These are phyloP conservation scores for Brenthis daphne DNA, from an alignment of 2,888 invertebrate genomes.

Conservation along the genomic window DNA sequence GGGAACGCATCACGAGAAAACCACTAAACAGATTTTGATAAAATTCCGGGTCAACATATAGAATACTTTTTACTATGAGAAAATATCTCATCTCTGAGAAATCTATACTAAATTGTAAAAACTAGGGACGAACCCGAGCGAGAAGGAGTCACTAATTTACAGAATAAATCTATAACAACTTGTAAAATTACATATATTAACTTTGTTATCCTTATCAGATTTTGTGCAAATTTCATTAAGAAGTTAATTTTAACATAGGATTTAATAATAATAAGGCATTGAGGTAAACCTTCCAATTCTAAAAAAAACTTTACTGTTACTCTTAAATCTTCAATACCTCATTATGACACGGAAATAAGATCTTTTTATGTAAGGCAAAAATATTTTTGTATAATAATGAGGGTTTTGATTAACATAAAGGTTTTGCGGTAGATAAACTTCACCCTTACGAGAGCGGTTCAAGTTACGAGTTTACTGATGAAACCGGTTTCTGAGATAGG, in stretches of 20 bases:
- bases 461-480: neutral
- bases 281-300: neutral
- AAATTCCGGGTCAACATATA: too few species aligned
- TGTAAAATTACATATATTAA: slow-evolving; percentile 10
- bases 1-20: too few species aligned
- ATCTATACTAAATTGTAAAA: too few species aligned
- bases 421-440: slow-evolving; percentile 8
- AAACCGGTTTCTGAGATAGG: too few species aligned
- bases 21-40: too few species aligned
- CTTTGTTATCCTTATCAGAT: slow-evolving; percentile 1
- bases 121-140: too few species aligned
- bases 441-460: slow-evolving; percentile 4
- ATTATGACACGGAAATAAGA: slow-evolving; percentile 13
- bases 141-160: too few species aligned
- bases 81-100: too few species aligned
- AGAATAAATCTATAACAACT: slow-evolving; percentile 3
- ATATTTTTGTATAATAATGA: slow-evolving; percentile 21
- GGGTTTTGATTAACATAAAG: slow-evolving; percentile 25
- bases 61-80: too few species aligned
- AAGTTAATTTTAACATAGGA: slow-evolving; percentile 1
- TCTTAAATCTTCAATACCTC: slow-evolving; percentile 3
- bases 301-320: neutral
- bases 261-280: neutral
- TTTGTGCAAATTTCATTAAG: slow-evolving; percentile 8
- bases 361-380: slow-evolving; percentile 22